Evolutionary conservation across 1,140 invertebrate genomes (phyloP).

Genomic region (Ostrea edulis): DNA sequence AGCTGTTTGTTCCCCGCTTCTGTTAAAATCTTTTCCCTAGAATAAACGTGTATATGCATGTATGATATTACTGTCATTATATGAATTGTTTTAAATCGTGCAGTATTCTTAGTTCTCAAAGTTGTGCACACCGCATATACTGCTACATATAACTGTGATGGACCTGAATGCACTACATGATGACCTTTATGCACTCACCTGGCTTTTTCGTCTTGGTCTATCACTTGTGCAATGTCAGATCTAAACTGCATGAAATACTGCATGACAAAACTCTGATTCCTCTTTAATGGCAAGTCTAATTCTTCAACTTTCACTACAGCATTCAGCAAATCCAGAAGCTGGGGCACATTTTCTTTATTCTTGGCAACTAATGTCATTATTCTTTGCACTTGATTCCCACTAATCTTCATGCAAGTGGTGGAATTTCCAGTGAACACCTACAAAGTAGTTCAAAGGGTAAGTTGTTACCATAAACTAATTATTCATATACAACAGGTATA

Average conservation of each 20-base stretch:
- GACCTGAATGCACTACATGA: background rate
- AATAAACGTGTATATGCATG: slow-evolving; percentile 18
- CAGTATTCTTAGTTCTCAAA: no score
- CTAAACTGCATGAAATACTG: slow-evolving; percentile 78
- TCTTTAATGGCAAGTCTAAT: slow-evolving; percentile 75
- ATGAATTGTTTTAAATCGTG: no score
- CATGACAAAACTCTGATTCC: slow-evolving; percentile 78
- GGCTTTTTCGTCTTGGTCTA: slow-evolving; percentile 68
- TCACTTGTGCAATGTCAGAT: slow-evolving; percentile 70
- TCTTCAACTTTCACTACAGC: slow-evolving; percentile 77
- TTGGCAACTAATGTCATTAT: slow-evolving; percentile 73
- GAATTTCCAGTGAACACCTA: slow-evolving; percentile 78
- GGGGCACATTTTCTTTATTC: slow-evolving; percentile 69
- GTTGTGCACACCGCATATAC: no score
- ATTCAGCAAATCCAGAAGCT: slow-evolving; percentile 76
- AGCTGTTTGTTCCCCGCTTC: slow-evolving; percentile 64
- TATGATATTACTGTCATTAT: no score
- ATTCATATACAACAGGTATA: no score
- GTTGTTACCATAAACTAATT: no score
- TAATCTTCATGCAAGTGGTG: slow-evolving; percentile 75
- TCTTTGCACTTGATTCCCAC: slow-evolving; percentile 72
- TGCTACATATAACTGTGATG: background rate
- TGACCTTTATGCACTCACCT: slow-evolving; percentile 61
- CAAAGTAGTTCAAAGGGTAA: background rate
- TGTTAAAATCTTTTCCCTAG: slow-evolving; percentile 66